A percentile compares a stretch with the other conserved stretches of the same genome.
Evolutionary conservation across 2,113 vertebrate genomes (phyloP).

Genomic region (Halichoerus grypus): DNA sequence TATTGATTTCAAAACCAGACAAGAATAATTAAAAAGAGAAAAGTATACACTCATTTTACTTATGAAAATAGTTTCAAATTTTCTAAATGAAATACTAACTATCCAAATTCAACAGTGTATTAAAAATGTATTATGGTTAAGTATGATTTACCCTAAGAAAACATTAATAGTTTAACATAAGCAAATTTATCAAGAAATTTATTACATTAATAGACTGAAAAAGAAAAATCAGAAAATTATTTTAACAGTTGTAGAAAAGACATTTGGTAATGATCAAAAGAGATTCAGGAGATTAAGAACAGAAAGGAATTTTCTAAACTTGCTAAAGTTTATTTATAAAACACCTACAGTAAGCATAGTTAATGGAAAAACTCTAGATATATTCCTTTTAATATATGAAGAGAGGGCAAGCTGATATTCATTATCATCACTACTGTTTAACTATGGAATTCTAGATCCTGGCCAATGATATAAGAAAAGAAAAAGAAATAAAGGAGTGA

Average conservation of each 20-base stretch:
- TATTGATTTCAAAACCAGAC: neutral
- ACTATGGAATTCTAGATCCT: neutral
- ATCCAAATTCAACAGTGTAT: neutral
- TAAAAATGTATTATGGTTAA: neutral
- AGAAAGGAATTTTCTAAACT: neutral
- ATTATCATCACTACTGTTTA: neutral
- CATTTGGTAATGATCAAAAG: neutral
- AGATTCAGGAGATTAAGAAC: neutral
- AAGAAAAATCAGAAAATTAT: neutral
- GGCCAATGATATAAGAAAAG: neutral
- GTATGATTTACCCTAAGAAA: neutral
- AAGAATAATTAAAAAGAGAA: constrained; percentile 2
- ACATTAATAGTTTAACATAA: constrained; percentile 7
- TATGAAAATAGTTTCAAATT: neutral
- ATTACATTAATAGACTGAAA: neutral
- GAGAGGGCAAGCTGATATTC: neutral
- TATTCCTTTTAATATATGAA: neutral
- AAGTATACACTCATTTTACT: neutral
- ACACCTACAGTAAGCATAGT: neutral
- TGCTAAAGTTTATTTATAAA: neutral
- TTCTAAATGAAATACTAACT: constrained; percentile 14
- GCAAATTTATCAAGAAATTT: constrained; percentile 17
- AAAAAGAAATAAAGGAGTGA: neutral
- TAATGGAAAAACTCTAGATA: neutral
- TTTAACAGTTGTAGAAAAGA: constrained; percentile 43